phyloP scores from a whole-genome alignment of 2,888 invertebrate genomes.

The Yponomeuta malinellus region DNA sequence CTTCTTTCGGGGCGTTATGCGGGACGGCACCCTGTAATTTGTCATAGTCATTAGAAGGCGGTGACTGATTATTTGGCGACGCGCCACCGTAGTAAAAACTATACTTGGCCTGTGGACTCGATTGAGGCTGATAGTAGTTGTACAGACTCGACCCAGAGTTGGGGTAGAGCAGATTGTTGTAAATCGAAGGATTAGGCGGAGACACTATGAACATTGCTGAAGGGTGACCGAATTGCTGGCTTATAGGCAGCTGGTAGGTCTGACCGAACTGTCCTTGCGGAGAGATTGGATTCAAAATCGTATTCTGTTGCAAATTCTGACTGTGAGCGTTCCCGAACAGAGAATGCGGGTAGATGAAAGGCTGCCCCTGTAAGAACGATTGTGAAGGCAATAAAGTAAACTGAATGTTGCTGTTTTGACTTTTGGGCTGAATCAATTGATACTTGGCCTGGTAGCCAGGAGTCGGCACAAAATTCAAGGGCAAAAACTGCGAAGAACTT shows the following conservation, averaged over 20 bases:
- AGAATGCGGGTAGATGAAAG: slow-evolving; percentile 45
- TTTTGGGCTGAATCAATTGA: slow-evolving; percentile 55
- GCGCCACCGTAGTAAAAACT: slow-evolving; percentile 36
- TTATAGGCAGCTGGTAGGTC: slow-evolving; percentile 43
- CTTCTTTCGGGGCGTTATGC: slow-evolving; percentile 52
- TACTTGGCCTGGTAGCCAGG: slow-evolving; percentile 66
- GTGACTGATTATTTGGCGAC: slow-evolving; percentile 9
- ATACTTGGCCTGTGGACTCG: slow-evolving; percentile 53
- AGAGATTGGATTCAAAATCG: slow-evolving; percentile 30
- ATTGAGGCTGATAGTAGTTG: slow-evolving; percentile 48
- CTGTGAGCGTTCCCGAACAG: slow-evolving; percentile 27
- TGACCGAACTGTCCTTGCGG: slow-evolving; percentile 44
- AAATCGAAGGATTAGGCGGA: slow-evolving; percentile 51
- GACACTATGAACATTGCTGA: slow-evolving; percentile 55
- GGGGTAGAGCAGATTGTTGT: slow-evolving; percentile 45
- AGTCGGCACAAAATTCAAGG: slow-evolving; percentile 56
- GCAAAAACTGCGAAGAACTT: slow-evolving; percentile 50
- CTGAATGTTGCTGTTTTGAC: slow-evolving; percentile 49
- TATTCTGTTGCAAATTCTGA: slow-evolving; percentile 32
- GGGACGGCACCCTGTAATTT: slow-evolving; percentile 42
- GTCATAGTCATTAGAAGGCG: slow-evolving; percentile 49
- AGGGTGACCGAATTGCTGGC: slow-evolving; percentile 49
- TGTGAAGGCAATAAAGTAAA: slow-evolving; percentile 53
- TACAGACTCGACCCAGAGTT: slow-evolving; percentile 51
- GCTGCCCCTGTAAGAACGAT: slow-evolving; percentile 35